phyloP scores from a whole-genome alignment of 2,888 invertebrate species.

The Protonemura montana region DNA sequence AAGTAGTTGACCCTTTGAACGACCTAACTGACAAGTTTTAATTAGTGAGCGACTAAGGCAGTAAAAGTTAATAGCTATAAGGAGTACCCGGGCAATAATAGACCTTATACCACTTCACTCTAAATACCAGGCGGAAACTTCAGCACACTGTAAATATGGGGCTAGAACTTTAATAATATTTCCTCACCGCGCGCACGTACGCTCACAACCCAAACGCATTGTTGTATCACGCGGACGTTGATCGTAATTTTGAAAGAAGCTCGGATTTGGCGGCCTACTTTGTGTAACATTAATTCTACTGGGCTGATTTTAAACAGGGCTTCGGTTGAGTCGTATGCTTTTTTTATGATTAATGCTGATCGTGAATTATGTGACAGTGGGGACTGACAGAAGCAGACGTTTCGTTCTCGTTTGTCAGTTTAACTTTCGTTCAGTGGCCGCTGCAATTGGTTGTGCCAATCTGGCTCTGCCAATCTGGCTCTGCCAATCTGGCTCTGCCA shows the following conservation, averaged over 20 bases:
- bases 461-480: too few relatives aligned
- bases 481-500: too few relatives aligned
- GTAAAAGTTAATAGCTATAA: slow-evolving; percentile 27
- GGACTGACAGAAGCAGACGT: not conserved
- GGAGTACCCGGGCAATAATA: slow-evolving; percentile 26
- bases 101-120: not conserved
- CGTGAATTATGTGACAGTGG: not conserved
- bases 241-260: not conserved
- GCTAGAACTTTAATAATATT: slow-evolving; percentile 16
- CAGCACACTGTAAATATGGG: slow-evolving; percentile 16
- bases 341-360: not conserved
- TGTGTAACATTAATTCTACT: not conserved
- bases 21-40: slow-evolving; percentile 29
- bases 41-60: slow-evolving; percentile 21
- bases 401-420: not conserved
- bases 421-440: not conserved
- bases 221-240: not conserved
- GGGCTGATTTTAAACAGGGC: not conserved
- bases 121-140: slow-evolving; percentile 24
- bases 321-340: not conserved
- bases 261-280: not conserved
- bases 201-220: not conserved
- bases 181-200: not conserved
- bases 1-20: slow-evolving; percentile 26
- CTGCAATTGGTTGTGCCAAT: not conserved